These are phyloP conservation scores for Cyprinella venusta DNA, from an alignment of 2,797 vertebrate species.

Conservation along the genomic window DNA sequence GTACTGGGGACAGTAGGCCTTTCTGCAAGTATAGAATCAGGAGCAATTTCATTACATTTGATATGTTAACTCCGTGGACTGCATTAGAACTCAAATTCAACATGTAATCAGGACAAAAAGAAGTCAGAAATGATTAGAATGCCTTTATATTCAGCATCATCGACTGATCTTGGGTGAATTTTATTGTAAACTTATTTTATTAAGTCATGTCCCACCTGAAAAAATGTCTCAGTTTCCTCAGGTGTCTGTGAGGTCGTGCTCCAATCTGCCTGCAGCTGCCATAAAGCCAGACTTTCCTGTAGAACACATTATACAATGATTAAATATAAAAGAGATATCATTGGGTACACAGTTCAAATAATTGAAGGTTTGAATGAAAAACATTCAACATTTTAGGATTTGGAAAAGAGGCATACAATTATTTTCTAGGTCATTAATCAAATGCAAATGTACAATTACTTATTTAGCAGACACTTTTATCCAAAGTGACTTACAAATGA, in stretches of 20 bases:
- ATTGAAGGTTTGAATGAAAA: background rate
- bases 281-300: slow-evolving; percentile 86
- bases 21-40: slow-evolving; percentile 73
- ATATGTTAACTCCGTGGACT: background rate
- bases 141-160: background rate
- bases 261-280: slow-evolving; percentile 89
- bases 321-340: background rate
- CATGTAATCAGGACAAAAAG: background rate
- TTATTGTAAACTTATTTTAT: background rate
- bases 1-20: slow-evolving; percentile 76
- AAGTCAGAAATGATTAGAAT: background rate
- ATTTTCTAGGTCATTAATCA: background rate
- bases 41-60: background rate
- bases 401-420: background rate
- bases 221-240: slow-evolving; percentile 84
- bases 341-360: background rate
- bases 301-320: background rate
- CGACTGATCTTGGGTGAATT: background rate
- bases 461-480: background rate
- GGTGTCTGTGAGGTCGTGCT: slow-evolving; percentile 75
- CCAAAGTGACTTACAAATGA: background rate
- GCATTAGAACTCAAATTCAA: background rate
- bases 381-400: background rate
- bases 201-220: slow-evolving; percentile 79
- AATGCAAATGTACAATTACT: background rate